Evolutionary conservation across 2,888 invertebrate genomes (phyloP).

Genomic region (Oligia latruncula): DNA sequence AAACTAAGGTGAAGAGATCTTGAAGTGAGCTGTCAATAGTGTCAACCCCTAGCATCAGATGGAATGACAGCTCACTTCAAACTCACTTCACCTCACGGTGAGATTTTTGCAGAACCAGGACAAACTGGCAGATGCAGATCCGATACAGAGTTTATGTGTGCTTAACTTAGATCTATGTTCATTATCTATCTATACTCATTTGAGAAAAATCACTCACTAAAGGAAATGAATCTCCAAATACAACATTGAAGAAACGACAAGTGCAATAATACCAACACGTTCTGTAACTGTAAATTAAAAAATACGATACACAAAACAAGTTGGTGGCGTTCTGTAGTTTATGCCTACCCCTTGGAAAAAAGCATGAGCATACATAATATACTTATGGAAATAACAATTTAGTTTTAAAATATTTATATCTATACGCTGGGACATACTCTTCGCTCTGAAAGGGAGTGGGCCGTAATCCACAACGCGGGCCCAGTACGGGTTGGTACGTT

Average conservation of each 20-base stretch:
- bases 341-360: no score
- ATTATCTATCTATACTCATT: neutral
- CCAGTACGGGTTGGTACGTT: no score
- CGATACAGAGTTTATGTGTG: neutral
- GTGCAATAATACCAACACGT: slow-evolving; percentile 84
- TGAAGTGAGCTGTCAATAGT: no score
- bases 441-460: no score
- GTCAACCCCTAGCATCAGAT: no score
- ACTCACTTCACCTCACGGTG: neutral
- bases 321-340: neutral
- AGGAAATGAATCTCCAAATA: slow-evolving; percentile 86
- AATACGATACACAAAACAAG: neutral
- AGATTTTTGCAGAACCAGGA: neutral
- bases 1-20: no score
- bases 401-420: neutral
- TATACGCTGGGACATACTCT: no score
- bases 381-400: neutral
- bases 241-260: slow-evolving; percentile 82
- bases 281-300: slow-evolving; percentile 73
- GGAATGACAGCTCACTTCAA: neutral
- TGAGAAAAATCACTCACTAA: slow-evolving; percentile 71
- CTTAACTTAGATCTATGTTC: neutral
- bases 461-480: no score
- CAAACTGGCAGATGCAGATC: neutral
- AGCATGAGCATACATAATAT: neutral